Evolutionary conservation across 1,140 invertebrate genomes (phyloP).

Genomic region (Mamestra configurata): DNA sequence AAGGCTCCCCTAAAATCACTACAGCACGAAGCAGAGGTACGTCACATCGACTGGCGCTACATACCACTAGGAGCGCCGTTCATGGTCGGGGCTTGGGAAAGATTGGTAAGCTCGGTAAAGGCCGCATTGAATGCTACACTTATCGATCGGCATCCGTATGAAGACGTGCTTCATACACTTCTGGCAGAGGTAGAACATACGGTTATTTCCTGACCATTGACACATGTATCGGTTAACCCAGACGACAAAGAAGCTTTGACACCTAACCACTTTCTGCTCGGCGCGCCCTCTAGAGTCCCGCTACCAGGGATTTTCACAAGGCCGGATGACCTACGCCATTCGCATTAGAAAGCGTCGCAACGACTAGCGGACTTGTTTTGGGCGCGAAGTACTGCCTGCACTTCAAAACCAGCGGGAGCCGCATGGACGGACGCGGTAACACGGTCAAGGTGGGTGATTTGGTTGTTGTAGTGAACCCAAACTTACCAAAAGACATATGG

Average conservation of each 20-base stretch:
- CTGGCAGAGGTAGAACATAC: constrained; percentile 66
- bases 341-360: constrained; percentile 46
- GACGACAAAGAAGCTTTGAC: constrained; percentile 65
- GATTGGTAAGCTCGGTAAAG: constrained; percentile 73
- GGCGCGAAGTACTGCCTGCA: too few relatives aligned
- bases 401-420: constrained; percentile 55
- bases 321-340: background rate
- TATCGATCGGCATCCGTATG: constrained; percentile 52
- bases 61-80: constrained; percentile 75
- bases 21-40: constrained; percentile 28
- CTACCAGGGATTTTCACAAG: too few relatives aligned
- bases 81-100: constrained; percentile 76
- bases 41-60: constrained; percentile 69
- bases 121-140: constrained; percentile 53
- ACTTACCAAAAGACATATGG: background rate
- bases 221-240: constrained; percentile 62
- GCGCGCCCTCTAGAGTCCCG: too few relatives aligned
- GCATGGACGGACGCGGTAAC: constrained; percentile 4
- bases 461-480: background rate
- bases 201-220: constrained; percentile 66
- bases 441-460: background rate
- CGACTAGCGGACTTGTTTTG: constrained; percentile 59
- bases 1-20: background rate
- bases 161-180: constrained; percentile 62
- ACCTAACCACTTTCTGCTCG: constrained; percentile 61